Evolutionary conservation across 1,140 invertebrate genomes (phyloP).

Genomic region (Medauroidea extradentata): DNA sequence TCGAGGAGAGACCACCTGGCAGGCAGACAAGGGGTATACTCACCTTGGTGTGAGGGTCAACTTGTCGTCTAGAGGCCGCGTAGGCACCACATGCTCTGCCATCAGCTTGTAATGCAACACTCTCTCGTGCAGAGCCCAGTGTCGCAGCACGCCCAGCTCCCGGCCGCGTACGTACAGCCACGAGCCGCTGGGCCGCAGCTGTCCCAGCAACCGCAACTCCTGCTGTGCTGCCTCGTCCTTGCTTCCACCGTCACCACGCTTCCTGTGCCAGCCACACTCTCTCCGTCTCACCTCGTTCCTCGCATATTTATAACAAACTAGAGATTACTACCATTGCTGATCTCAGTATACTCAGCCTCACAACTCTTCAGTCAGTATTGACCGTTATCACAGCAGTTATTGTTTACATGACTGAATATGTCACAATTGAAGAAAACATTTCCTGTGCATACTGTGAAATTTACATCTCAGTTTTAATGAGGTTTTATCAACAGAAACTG

Average conservation of each 20-base stretch:
- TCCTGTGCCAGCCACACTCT: neutral
- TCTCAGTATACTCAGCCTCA: neutral
- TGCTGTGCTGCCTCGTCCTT: neutral
- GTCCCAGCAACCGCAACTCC: neutral
- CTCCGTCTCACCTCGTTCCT: neutral
- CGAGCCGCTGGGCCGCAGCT: constrained; percentile 10
- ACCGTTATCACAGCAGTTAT: no score
- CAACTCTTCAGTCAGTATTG: neutral
- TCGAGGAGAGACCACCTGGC: no score
- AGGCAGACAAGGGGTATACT: neutral
- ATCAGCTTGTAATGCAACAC: constrained; percentile 12
- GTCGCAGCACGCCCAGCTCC: constrained; percentile 12
- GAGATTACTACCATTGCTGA: neutral
- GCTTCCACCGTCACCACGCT: neutral
- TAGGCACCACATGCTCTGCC: constrained; percentile 1
- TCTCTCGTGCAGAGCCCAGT: constrained; percentile 15
- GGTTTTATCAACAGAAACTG: no score
- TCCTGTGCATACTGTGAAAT: no score
- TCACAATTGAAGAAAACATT: no score
- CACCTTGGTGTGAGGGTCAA: neutral
- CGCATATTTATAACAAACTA: no score
- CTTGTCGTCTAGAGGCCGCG: neutral
- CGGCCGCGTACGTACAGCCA: constrained; percentile 9
- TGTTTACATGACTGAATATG: no score
- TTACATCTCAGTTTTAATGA: no score